Conservation (phyloP, 2,888 invertebrate species). For the Schizotus pectinicornis region DNA sequence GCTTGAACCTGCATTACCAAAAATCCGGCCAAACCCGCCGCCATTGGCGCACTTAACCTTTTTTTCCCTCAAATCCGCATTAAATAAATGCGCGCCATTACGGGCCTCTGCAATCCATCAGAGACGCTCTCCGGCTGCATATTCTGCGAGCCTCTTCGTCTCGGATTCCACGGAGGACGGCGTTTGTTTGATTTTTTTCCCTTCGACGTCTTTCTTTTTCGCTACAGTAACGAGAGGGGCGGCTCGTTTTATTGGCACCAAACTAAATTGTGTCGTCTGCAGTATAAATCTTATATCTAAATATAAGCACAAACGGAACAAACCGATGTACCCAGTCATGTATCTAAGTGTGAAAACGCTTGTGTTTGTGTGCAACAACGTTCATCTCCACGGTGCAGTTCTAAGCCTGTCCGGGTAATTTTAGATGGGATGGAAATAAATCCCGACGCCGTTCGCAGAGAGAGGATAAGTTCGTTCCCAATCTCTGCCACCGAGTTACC, state of each 20-base stretch:
- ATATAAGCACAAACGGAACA: constrained; percentile 35
- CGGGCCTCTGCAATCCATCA: constrained; percentile 6
- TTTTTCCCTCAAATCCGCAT: background rate
- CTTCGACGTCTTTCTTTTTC: background rate
- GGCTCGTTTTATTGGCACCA: constrained; percentile 25
- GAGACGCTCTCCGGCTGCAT: constrained; percentile 31
- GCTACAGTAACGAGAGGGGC: constrained; percentile 8
- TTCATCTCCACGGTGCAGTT: constrained; percentile 21
- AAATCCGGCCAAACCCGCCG: too few species aligned
- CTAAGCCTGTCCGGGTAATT: constrained; percentile 23
- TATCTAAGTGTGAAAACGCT: constrained; percentile 7
- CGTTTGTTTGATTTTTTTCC: constrained; percentile 15
- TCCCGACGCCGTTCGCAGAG: constrained; percentile 10
- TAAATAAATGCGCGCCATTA: constrained; percentile 13
- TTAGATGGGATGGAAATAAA: constrained; percentile 33
- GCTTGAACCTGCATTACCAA: too few species aligned
- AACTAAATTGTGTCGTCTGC: constrained; percentile 36
- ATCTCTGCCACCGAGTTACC: too few species aligned
- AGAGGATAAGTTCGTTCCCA: background rate
- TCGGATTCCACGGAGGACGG: constrained; percentile 32
- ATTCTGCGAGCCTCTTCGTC: constrained; percentile 39
- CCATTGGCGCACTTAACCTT: too few species aligned
- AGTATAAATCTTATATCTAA: constrained; percentile 37
- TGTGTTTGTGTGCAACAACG: constrained; percentile 7
- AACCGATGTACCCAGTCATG: constrained; percentile 1